Percentiles rank a stretch among this genome's conserved stretches.
These are phyloP conservation scores for Epinephelus lanceolatus DNA, from an alignment of 2,113 vertebrate species.

Conservation along the genomic window DNA sequence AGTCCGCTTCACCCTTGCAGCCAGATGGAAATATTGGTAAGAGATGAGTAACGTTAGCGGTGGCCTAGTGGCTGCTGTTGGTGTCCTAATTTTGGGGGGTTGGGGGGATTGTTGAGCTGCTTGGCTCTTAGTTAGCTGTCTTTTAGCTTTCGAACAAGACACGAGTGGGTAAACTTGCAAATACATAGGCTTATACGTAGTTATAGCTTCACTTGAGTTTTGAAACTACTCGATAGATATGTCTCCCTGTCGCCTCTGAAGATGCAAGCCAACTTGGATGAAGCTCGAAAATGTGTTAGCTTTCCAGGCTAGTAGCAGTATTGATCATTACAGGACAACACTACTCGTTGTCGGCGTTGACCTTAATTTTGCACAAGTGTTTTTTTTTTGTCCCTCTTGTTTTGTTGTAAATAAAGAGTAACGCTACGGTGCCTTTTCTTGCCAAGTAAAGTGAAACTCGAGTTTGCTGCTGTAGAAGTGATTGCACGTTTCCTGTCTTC, in stretches of 20 bases:
- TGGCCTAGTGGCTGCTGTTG: slow-evolving; percentile 80
- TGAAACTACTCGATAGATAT: slow-evolving; percentile 40
- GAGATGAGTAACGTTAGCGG: slow-evolving; percentile 79
- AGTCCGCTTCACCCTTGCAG: slow-evolving; percentile 73
- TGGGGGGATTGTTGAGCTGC: slow-evolving; percentile 49
- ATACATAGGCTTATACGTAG: neutral
- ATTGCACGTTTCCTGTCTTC: slow-evolving; percentile 74
- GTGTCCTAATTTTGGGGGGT: slow-evolving; percentile 75
- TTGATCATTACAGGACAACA: slow-evolving; percentile 21
- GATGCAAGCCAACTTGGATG: slow-evolving; percentile 71
- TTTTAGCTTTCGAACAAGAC: slow-evolving; percentile 6
- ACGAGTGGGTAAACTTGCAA: slow-evolving; percentile 13
- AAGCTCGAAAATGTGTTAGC: slow-evolving; percentile 74
- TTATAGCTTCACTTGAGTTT: slow-evolving; percentile 32
- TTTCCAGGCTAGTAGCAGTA: slow-evolving; percentile 62
- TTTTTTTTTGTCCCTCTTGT: neutral
- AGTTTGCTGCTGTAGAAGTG: slow-evolving; percentile 65
- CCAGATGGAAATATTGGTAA: slow-evolving; percentile 76
- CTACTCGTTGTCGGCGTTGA: slow-evolving; percentile 24
- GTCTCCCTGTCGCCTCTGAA: slow-evolving; percentile 56
- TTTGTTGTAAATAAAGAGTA: slow-evolving; percentile 60
- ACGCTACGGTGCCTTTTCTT: slow-evolving; percentile 48
- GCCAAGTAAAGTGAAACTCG: slow-evolving; percentile 68
- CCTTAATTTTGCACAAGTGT: slow-evolving; percentile 28
- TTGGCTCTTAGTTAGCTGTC: slow-evolving; percentile 25